Evolutionary conservation across 2,113 vertebrate species (phyloP).

Genomic region (Poeciliopsis turrubarensis): DNA sequence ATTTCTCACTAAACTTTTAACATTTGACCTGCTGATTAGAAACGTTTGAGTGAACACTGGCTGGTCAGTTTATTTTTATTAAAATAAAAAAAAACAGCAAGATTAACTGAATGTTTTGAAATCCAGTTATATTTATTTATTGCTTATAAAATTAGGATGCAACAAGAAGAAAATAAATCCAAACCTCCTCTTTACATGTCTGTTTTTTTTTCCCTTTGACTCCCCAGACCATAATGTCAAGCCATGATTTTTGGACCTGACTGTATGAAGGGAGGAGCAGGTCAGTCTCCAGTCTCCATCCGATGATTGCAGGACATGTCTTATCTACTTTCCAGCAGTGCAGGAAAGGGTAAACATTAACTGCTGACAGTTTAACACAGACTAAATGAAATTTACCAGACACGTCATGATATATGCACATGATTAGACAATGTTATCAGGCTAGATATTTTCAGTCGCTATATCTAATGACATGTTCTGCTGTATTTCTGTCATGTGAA

Average conservation of each 20-base stretch:
- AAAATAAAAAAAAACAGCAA: too few relatives aligned
- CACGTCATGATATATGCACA: neutral
- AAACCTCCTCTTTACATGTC: neutral
- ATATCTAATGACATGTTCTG: neutral
- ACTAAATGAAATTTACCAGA: constrained; percentile 10
- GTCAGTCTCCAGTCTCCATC: constrained; percentile 4
- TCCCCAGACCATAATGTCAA: constrained; percentile 9
- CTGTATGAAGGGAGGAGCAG: constrained; percentile 12
- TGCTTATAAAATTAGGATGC: constrained; percentile 14
- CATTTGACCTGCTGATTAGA: too few relatives aligned
- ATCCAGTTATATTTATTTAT: constrained; percentile 12
- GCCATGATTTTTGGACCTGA: constrained; percentile 6
- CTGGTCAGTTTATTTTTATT: too few relatives aligned
- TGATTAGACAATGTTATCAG: constrained; percentile 34
- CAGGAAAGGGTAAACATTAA: constrained; percentile 15
- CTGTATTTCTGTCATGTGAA: constrained; percentile 5
- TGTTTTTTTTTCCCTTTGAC: constrained; percentile 12
- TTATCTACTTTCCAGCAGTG: constrained; percentile 7
- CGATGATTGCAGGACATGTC: constrained; percentile 6
- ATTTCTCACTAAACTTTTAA: too few relatives aligned
- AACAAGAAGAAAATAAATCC: neutral
- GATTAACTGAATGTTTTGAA: too few relatives aligned
- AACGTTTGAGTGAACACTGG: too few relatives aligned
- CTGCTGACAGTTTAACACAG: constrained; percentile 7
- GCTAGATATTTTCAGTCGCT: constrained; percentile 36